These are phyloP conservation scores for Matsumyia berberina DNA, from an alignment of 2,888 invertebrate species.

Conservation along the genomic window DNA sequence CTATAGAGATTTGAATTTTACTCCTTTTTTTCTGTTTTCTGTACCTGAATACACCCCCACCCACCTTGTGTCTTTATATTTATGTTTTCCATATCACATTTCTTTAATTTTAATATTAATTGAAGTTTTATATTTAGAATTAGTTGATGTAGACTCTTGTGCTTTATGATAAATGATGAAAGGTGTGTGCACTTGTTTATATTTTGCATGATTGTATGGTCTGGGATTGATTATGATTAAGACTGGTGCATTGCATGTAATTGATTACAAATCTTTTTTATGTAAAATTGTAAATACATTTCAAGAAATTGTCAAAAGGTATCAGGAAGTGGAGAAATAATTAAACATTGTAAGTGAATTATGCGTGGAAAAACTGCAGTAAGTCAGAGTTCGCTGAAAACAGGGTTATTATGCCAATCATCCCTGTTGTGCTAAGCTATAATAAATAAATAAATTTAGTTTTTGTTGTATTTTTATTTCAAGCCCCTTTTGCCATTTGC, in stretches of 20 bases:
- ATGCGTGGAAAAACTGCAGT: not conserved
- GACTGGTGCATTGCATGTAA: slow-evolving; percentile 22
- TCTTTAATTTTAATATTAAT: slow-evolving; percentile 5
- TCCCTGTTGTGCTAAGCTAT: too few relatives aligned
- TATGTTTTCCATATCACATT: slow-evolving; percentile 25
- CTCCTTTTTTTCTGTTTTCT: slow-evolving; percentile 12
- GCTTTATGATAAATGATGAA: slow-evolving; percentile 53
- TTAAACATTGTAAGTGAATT: not conserved
- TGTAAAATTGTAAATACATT: not conserved
- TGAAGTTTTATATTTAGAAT: slow-evolving; percentile 18
- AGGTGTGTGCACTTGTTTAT: slow-evolving; percentile 29
- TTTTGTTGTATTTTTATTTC: too few relatives aligned
- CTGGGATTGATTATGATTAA: not conserved
- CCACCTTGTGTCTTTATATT: slow-evolving; percentile 33
- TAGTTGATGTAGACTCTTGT: not conserved
- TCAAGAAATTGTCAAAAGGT: slow-evolving; percentile 17
- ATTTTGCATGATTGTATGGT: slow-evolving; percentile 17
- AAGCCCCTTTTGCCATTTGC: too few relatives aligned
- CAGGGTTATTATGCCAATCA: too few relatives aligned
- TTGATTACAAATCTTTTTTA: not conserved
- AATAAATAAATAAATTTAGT: too few relatives aligned
- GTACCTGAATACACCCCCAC: slow-evolving; percentile 23
- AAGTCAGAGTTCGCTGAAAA: too few relatives aligned
- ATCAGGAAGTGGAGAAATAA: not conserved
- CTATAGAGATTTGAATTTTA: slow-evolving; percentile 19